These are phyloP conservation scores for Luffia ferchaultella DNA, from an alignment of 2,888 invertebrate species.

Conservation along the genomic window DNA sequence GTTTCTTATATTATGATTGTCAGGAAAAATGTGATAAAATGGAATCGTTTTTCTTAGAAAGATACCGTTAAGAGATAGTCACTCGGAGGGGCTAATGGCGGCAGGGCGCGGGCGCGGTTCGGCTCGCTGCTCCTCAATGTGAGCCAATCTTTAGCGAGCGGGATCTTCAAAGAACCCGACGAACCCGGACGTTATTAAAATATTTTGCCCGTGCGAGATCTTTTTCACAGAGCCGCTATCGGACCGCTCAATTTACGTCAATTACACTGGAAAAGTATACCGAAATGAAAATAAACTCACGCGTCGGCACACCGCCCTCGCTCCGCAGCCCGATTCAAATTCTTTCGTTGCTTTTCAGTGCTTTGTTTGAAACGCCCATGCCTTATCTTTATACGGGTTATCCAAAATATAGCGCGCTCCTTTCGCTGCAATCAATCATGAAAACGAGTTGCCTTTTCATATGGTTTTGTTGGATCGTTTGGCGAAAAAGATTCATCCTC, in stretches of 20 bases:
- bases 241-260: neutral
- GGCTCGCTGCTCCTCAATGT: too few relatives aligned
- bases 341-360: neutral
- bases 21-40: too few relatives aligned
- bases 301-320: neutral
- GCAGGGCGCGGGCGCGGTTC: too few relatives aligned
- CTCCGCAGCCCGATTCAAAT: neutral
- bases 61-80: too few relatives aligned
- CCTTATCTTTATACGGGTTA: neutral
- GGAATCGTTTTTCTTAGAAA: too few relatives aligned
- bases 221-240: neutral
- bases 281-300: neutral
- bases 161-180: neutral
- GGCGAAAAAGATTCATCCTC: neutral
- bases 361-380: neutral
- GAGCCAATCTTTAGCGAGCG: too few relatives aligned
- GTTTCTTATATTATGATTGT: too few relatives aligned
- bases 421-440: neutral
- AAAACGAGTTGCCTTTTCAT: neutral
- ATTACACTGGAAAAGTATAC: neutral
- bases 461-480: neutral
- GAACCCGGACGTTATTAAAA: neutral
- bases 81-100: too few relatives aligned
- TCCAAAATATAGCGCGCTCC: neutral
- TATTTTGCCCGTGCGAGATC: neutral